phyloP scores from a whole-genome alignment of 2,888 invertebrate genomes.

The Lamellibrachia columna region DNA sequence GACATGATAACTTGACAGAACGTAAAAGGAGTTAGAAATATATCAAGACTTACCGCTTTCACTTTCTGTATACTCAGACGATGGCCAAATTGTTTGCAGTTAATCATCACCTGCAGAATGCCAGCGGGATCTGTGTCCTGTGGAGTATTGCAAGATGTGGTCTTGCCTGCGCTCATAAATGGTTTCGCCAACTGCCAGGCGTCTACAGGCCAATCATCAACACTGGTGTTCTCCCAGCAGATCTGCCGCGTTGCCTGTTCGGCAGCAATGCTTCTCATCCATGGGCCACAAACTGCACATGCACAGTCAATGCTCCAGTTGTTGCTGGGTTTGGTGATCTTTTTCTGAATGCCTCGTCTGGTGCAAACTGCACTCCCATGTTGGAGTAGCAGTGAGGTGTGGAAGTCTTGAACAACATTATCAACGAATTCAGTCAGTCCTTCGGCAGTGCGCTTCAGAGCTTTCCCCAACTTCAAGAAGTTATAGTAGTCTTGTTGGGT shows the following conservation, averaged over 20 bases:
- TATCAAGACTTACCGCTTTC: background rate
- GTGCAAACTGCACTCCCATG: background rate
- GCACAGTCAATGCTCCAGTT: background rate
- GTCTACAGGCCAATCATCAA: background rate
- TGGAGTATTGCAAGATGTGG: background rate
- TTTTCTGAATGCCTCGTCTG: background rate
- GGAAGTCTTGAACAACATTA: background rate
- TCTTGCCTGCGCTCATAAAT: background rate
- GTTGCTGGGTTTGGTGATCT: background rate
- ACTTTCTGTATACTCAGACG: background rate
- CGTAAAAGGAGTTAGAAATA: background rate
- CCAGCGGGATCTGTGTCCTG: background rate
- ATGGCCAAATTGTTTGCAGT: background rate
- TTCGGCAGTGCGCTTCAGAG: background rate
- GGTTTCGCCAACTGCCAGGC: background rate
- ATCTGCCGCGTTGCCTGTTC: background rate
- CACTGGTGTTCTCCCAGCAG: background rate
- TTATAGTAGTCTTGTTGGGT: background rate
- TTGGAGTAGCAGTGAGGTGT: background rate
- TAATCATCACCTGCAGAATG: background rate
- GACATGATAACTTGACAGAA: background rate
- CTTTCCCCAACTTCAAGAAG: conserved; percentile 1
- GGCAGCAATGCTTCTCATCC: background rate
- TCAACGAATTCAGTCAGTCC: background rate
- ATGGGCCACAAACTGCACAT: background rate